Evolutionary conservation across 2,797 vertebrate genomes (phyloP).

Genomic region (Semotilus atromaculatus): DNA sequence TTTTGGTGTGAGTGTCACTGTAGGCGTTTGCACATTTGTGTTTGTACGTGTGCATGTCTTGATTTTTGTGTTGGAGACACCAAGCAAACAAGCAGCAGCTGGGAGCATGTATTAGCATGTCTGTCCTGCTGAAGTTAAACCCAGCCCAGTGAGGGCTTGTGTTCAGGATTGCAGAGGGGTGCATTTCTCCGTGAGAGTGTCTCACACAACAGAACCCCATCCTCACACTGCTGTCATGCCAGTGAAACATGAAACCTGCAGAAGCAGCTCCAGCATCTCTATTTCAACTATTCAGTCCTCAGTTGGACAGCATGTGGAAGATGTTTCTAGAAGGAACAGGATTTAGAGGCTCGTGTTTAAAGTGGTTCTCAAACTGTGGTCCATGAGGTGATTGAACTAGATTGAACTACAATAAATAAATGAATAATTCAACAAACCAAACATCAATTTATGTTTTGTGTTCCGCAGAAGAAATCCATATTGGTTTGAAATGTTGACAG

Average conservation of each 20-base stretch:
- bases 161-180: constrained; percentile 36
- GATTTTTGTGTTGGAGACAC: constrained; percentile 55
- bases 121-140: constrained; percentile 42
- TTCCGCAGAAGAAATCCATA: neutral
- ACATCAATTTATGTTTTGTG: neutral
- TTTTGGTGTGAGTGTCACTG: neutral
- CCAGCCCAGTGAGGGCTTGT: constrained; percentile 12
- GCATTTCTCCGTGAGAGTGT: constrained; percentile 24
- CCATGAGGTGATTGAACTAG: neutral
- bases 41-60: constrained; percentile 38
- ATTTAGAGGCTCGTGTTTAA: neutral
- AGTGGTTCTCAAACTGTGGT: constrained; percentile 6
- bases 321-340: constrained; percentile 23
- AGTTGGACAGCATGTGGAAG: constrained; percentile 21
- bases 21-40: constrained; percentile 40
- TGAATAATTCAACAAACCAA: neutral
- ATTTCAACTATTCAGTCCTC: constrained; percentile 37
- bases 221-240: constrained; percentile 30
- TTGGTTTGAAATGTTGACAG: neutral
- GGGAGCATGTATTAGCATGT: constrained; percentile 49
- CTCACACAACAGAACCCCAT: constrained; percentile 34
- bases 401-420: neutral
- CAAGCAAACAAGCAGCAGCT: constrained; percentile 56
- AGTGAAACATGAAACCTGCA: constrained; percentile 40
- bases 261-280: constrained; percentile 33